Percentiles rank a stretch among this genome's conserved stretches.
phyloP scores from a whole-genome alignment of 2,888 invertebrate genomes.

The Fragum sueziense region DNA sequence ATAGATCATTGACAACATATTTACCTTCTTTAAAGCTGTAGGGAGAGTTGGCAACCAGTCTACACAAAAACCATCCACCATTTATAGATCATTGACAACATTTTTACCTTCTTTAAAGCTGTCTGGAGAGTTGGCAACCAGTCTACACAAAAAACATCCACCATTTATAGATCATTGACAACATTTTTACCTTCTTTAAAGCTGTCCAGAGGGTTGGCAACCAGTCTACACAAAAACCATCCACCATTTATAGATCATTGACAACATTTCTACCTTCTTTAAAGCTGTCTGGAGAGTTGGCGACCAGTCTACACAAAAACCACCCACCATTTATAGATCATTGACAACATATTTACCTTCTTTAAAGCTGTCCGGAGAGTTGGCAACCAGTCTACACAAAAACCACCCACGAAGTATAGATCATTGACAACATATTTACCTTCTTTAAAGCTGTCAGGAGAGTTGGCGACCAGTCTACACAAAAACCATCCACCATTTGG shows the following conservation, averaged over 20 bases:
- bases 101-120: slow-evolving; percentile 91
- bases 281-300: slow-evolving; percentile 96
- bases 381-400: slow-evolving; percentile 95
- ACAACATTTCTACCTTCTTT: slow-evolving; percentile 88
- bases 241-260: neutral
- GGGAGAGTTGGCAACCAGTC: slow-evolving; percentile 96
- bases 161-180: no score
- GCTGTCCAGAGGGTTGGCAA: no score
- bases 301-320: slow-evolving; percentile 94
- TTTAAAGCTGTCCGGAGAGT: slow-evolving; percentile 95
- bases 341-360: slow-evolving; percentile 87
- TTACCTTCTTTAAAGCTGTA: slow-evolving; percentile 94
- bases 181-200: no score
- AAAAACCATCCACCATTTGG: slow-evolving; percentile 95
- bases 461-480: slow-evolving; percentile 95
- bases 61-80: slow-evolving; percentile 94
- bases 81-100: slow-evolving; percentile 83
- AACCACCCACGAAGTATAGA: slow-evolving; percentile 89
- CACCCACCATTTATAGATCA: slow-evolving; percentile 88
- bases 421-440: slow-evolving; percentile 83
- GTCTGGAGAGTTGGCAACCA: slow-evolving; percentile 97
- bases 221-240: no score
- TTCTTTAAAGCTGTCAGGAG: slow-evolving; percentile 96
- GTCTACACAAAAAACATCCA: slow-evolving; percentile 92
- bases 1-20: neutral